Evolutionary conservation across 2,113 vertebrate species (phyloP), one percentile per base, ranked within the genome.

Genomic region (Labrus mixtus): DNA sequence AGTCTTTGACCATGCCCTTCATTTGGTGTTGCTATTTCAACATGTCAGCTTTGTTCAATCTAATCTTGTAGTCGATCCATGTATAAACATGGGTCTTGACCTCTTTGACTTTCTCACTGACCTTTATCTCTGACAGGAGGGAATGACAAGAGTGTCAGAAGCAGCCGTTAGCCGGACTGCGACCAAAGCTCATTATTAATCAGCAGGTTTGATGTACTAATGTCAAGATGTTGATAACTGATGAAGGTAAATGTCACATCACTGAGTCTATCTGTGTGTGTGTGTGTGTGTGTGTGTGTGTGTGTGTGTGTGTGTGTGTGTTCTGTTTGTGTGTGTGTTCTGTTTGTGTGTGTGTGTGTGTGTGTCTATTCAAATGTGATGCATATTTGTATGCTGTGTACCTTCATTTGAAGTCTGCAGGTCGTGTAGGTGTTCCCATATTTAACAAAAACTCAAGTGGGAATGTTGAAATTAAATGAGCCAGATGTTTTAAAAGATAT

Each of bases 181-280:
- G 20, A 83, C 82, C 59, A 57, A 60, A 70, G 83, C 84, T 90
- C 88, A 91, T 89, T 88, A 92, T 87, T 79, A 91, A 87, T 88
- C 87, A 83, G 81, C 81, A 83, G 84, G 81, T 89, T 88, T 92
- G 87, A 90, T 85, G 81, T 82, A 83, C 76, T 86, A 89, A 91
- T 89, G 89, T 82, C 89, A 89, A 87, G 77, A 87, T 87, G 87
- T 64, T 90, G 82, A 90, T 87, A 90, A 87, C 59, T 80, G 87
- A 89, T 91, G 87, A 89, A 88, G 86, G 83, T 86, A 93, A 93
- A 93, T 93, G 92, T 85, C 89, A 91, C 85, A 86, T 87, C 86
- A 79, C 78, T 81, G 86, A 83, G 68, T 84, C 64, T 65, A 77
- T 91, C 65, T 72, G 66, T 65, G 72, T 67, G 10, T 68, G 8